Evolutionary conservation across 2,797 vertebrate genomes (phyloP), one percentile per base, ranked within the genome.

Genomic region (Eremophila alpestris): DNA sequence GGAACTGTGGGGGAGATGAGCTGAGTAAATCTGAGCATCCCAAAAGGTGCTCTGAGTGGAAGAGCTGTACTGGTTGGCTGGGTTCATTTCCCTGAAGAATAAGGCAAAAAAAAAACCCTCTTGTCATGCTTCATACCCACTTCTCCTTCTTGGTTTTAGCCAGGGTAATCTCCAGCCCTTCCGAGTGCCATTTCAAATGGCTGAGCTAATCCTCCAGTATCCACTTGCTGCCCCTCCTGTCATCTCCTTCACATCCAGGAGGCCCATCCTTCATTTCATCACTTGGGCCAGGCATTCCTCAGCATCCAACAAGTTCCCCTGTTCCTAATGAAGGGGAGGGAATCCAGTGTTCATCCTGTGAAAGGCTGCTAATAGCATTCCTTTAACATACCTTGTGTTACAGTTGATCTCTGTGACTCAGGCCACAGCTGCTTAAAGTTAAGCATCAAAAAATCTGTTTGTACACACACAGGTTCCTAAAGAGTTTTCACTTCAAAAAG

Each of bases 121-220:
- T 60, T 82, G 13, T 56, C 10, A 1, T 41, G 27, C 38, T 86
- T 85, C 60, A 11, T 64, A 93, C 97, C 94, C 98, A 98, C 89
- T 98, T 98, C 96, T 98, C 97, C 87, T 98, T 98, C 93, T 98
- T 92, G 0, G 63, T 98, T 97, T 98, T 98, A 79, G 97, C 97
- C 95, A 98, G 83, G 2, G 93, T 98, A 38, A 96, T 97, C 85
- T 98, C 97, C 68, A 98, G 89, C 32, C 97, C 97, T 91, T 98
- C 98, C 63, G 98, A 97, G 83, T 98, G 96, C 60, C 92, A 85
- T 91, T 98, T 98, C 65, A 98, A 97, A 41, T 98, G 92, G 0
- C 68, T 98, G 71, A 98, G 76, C 65, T 98, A 97, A 36, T 95
- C 96, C 36, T 98, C 96, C 78, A 98, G 92, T 79, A 97, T 97